These are phyloP conservation scores for Lepidocolaptes lacrymiger DNA, from an alignment of 2,797 vertebrate species.

Conservation along the genomic window DNA sequence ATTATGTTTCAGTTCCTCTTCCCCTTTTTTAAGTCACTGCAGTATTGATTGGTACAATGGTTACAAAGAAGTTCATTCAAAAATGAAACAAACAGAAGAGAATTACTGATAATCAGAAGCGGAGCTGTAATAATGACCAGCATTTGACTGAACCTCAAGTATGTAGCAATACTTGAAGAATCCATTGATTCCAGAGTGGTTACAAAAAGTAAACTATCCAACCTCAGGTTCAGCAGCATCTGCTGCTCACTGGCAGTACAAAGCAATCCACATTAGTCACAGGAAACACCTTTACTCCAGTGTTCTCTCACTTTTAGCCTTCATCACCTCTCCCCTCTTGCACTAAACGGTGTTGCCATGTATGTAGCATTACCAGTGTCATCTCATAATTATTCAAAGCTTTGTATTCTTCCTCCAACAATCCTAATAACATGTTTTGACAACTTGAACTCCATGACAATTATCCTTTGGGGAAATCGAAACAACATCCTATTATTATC, in stretches of 20 bases:
- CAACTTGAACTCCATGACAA: not conserved
- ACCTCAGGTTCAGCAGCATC: not conserved
- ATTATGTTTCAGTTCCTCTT: not conserved
- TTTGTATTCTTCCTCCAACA: not conserved
- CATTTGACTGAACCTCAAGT: not conserved
- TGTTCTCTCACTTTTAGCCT: not conserved
- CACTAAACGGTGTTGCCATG: not conserved
- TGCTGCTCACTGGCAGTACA: not conserved
- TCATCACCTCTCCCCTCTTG: not conserved
- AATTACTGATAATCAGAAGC: not conserved
- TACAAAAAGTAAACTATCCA: not conserved
- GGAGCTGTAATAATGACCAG: not conserved
- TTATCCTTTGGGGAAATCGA: not conserved
- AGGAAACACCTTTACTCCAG: not conserved
- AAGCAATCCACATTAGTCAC: not conserved
- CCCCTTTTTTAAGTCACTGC: not conserved
- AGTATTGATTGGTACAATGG: not conserved
- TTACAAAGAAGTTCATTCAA: constrained; percentile 8
- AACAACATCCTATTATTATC: not conserved
- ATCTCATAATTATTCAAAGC: not conserved
- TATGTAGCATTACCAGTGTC: not conserved
- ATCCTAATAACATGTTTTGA: not conserved
- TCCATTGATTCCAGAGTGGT: not conserved
- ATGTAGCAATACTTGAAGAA: not conserved
- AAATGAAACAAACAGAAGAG: constrained; percentile 10